Conservation (phyloP, 2,113 vertebrate species). For the Baryphthengus martii region DNA sequence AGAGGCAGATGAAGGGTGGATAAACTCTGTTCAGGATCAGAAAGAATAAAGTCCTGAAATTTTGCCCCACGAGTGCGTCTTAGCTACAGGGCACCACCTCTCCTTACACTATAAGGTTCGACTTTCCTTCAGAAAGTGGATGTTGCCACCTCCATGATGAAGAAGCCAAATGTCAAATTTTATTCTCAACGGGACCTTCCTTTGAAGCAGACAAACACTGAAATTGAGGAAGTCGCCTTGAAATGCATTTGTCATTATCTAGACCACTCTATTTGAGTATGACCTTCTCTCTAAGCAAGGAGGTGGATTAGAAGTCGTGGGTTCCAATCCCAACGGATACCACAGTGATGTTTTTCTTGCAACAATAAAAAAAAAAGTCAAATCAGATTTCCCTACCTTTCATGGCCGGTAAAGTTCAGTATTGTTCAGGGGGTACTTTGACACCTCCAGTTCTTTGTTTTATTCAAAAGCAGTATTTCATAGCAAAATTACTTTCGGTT, state of each 20-base stretch:
- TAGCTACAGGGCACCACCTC: neutral
- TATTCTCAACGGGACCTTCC: neutral
- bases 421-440: neutral
- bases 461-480: neutral
- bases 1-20: neutral
- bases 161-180: neutral
- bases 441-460: neutral
- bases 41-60: neutral
- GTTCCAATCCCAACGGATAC: neutral
- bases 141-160: neutral
- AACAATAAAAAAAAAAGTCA: neutral
- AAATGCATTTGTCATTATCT: neutral
- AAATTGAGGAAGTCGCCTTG: neutral
- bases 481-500: neutral
- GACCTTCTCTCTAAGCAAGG: neutral
- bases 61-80: neutral
- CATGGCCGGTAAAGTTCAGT: neutral
- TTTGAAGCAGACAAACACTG: neutral
- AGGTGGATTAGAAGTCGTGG: neutral
- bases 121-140: neutral
- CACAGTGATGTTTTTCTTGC: accelerated
- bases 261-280: neutral
- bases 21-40: neutral
- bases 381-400: neutral
- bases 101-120: neutral